Base-by-base conservation (phyloP, 2,888 invertebrate species). In the Dexiosoma caninum region DNA sequence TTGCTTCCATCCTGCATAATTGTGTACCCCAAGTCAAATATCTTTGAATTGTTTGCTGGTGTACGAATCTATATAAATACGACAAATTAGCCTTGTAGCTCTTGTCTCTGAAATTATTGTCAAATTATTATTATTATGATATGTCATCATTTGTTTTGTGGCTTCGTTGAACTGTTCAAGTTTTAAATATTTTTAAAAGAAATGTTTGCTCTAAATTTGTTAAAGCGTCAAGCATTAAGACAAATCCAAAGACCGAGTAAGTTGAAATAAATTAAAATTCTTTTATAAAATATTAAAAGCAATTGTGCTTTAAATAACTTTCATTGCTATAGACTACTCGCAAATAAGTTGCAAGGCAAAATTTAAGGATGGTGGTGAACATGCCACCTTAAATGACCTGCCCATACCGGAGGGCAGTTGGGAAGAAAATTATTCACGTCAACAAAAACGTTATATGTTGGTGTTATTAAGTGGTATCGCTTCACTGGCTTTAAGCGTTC, bases 361-460 rank as follows among this genome's bases (percentile, higher is more conserved):
- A 75, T 81, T 78, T 46, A 75, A 78, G 23, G 78, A 81, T 49
- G 81, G 81, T 32, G 78, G 81, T 1, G 74, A 67, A 37, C 62
- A 78, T 49, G 27, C 81, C 12, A 81, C 81, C 2, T 66, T 78
- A 6, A 81, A 75, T 70, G 81, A 81, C 21, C 0, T 78, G 42
- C 81, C 81, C 42, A 44, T 81, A 66, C 81, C 81, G 2, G 9
- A 75, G 40, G 78, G 81, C 7, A 14, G 60, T 37, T 81, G 78
- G 77, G 8, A 81, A 1, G 75, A 74, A 55, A 21, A 53, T 6
- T n/a, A 81, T 67, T n/a, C 64, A n/a, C 64, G 66, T 3, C 23
- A 14, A 19, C 59, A 78, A 16, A 55, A n/a, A 27, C 66, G 35
- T 40, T 71, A 67, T 19, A 75, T 23, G 23, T 30, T 19, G 32